These are phyloP conservation scores for Gibbula magus DNA, from an alignment of 2,888 invertebrate species.

Conservation along the genomic window DNA sequence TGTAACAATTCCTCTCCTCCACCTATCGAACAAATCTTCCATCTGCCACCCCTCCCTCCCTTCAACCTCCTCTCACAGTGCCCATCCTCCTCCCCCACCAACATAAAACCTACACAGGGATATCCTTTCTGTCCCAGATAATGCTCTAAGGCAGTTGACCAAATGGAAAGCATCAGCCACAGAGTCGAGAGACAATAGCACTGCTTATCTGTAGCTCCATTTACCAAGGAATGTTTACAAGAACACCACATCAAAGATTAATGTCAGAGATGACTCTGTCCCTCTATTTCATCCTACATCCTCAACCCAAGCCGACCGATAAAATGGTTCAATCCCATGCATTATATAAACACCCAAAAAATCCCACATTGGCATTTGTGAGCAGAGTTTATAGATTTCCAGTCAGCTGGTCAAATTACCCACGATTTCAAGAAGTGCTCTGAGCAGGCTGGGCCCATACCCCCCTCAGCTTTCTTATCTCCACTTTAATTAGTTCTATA, in stretches of 20 bases:
- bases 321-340: neutral
- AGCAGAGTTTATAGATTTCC: neutral
- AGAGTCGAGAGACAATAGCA: neutral
- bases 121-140: neutral
- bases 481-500: slow-evolving; percentile 30
- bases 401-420: neutral
- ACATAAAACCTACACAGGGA: no score
- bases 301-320: neutral
- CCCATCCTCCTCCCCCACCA: neutral
- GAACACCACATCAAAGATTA: neutral
- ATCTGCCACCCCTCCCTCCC: neutral
- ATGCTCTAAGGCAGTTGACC: neutral
- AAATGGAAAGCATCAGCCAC: neutral
- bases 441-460: slow-evolving; percentile 14
- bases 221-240: neutral
- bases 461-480: neutral
- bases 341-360: slow-evolving; percentile 7
- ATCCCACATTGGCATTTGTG: neutral
- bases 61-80: neutral
- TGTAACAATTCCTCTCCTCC: neutral
- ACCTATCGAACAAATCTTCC: neutral
- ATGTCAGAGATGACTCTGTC: neutral
- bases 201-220: neutral
- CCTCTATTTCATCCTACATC: neutral
- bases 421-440: neutral